phyloP scores from a whole-genome alignment of 2,113 vertebrate species.

The Nipponia nippon region DNA sequence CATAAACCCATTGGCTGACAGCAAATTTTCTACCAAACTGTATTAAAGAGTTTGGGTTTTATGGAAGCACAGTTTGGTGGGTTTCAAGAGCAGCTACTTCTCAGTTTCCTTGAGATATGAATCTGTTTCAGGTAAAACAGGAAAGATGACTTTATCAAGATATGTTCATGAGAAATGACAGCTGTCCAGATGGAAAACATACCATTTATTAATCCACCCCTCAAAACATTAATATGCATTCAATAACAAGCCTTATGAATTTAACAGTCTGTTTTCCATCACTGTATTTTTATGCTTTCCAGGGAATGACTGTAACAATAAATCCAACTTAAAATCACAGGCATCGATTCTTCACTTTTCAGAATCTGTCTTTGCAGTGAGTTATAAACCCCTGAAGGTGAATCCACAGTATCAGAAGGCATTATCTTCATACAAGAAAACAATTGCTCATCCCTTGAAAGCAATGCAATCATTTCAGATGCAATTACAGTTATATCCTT shows the following conservation, averaged over 20 bases:
- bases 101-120: neutral
- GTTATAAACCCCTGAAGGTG: neutral
- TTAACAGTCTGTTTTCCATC: slow-evolving; percentile 19
- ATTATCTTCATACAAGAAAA: slow-evolving; percentile 3
- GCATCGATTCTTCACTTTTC: slow-evolving; percentile 26
- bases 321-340: slow-evolving; percentile 31
- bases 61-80: neutral
- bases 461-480: slow-evolving; percentile 25
- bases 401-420: neutral
- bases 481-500: slow-evolving; percentile 30
- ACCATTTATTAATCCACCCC: neutral
- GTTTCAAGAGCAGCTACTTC: neutral
- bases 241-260: neutral
- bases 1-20: neutral
- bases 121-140: neutral
- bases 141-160: neutral
- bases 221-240: neutral
- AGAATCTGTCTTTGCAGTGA: slow-evolving; percentile 5
- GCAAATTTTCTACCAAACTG: neutral
- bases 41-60: neutral
- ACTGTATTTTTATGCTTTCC: neutral
- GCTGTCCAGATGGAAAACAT: neutral
- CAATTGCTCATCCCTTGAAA: slow-evolving; percentile 25
- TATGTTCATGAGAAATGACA: neutral
- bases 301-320: neutral